These are phyloP conservation scores for Protonemura montana DNA, from an alignment of 2,888 invertebrate genomes.

Conservation along the genomic window DNA sequence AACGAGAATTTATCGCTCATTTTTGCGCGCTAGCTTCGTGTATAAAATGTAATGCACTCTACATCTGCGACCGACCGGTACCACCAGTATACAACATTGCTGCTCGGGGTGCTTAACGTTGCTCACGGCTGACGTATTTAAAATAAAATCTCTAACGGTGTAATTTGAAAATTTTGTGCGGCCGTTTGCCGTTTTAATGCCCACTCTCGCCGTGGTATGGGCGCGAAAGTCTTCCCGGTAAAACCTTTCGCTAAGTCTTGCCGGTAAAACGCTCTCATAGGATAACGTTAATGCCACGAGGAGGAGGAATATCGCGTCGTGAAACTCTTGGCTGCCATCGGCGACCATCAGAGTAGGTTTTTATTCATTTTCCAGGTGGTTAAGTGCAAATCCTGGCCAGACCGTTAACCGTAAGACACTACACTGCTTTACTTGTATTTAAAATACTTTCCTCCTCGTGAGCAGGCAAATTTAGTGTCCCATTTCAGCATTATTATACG, in stretches of 20 bases:
- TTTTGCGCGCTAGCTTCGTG: not conserved
- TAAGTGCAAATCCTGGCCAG: not conserved
- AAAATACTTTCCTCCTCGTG: not conserved
- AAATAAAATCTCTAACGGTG: constrained; percentile 34
- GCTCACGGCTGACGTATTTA: constrained; percentile 4
- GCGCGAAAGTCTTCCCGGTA: not conserved
- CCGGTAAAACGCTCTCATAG: not conserved
- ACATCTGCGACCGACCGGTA: not conserved
- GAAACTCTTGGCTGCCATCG: not conserved
- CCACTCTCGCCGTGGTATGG: not conserved
- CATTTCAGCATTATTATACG: not conserved
- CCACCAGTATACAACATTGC: not conserved
- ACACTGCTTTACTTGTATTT: not conserved
- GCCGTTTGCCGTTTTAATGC: not conserved
- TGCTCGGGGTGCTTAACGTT: not conserved
- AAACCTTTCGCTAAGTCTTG: not conserved
- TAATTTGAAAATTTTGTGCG: not conserved
- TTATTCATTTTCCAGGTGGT: not conserved
- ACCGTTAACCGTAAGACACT: not conserved
- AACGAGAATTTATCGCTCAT: constrained; percentile 31
- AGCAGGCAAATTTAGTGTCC: not conserved
- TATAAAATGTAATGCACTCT: constrained; percentile 36
- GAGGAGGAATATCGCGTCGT: not conserved
- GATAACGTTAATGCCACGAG: not conserved
- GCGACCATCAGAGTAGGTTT: not conserved